Conservation (phyloP, 2,113 vertebrate genomes). For the Parotia lawesii region DNA sequence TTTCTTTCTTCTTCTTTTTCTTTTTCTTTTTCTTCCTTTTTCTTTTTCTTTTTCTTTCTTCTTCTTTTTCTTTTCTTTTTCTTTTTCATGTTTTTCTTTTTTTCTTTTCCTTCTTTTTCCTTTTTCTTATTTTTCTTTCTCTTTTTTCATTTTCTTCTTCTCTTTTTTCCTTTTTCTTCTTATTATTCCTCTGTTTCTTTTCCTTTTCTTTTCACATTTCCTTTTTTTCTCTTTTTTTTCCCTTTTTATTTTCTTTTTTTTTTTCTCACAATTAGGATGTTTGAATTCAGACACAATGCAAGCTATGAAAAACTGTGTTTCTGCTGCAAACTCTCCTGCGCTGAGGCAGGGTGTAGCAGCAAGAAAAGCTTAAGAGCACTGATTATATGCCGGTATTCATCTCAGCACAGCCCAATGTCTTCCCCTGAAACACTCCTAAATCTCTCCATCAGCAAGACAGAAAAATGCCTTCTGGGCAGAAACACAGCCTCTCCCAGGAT, state of each 20-base stretch:
- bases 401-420: background rate
- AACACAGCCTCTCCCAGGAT: slow-evolving; percentile 9
- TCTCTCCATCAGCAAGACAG: background rate
- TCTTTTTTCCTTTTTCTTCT: fast-evolving
- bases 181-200: fast-evolving
- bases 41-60: fast-evolving
- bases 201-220: fast-evolving
- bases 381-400: background rate
- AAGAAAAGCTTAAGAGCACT: background rate
- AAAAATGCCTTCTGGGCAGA: slow-evolving; percentile 34
- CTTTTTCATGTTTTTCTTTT: too few relatives aligned
- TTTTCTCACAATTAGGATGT: fast-evolving
- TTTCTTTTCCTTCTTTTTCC: fast-evolving
- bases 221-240: fast-evolving
- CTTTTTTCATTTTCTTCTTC: fast-evolving
- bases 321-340: background rate
- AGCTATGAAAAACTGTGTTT: background rate
- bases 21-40: fast-evolving
- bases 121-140: fast-evolving
- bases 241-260: fast-evolving
- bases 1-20: fast-evolving
- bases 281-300: background rate
- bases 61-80: fast-evolving
- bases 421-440: background rate
- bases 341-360: background rate